Evolutionary conservation across 2,113 vertebrate species (phyloP), one percentile per base, ranked within the genome.

Genomic region (Gobius niger): DNA sequence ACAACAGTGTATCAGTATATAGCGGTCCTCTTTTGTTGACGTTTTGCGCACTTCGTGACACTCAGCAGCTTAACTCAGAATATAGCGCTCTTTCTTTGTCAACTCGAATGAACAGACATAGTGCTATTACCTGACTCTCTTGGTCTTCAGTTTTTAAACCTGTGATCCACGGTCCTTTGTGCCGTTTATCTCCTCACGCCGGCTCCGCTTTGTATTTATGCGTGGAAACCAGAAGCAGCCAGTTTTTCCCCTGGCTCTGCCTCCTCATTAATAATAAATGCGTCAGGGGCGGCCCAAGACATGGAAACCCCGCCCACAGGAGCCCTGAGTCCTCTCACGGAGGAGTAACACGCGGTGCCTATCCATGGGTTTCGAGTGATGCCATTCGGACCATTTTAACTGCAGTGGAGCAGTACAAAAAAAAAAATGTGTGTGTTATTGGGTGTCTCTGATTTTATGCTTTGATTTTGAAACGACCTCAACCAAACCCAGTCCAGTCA

Each of bases 181-280:
- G 84, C 70, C 63, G 81, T 61, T 82, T 85, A 82, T 62, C 72
- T 76, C 62, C 52, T 67, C 78, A 66, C 57, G 80, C 83, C 87
- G 89, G 86, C 84, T 91, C 65, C 72, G 89, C 87, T 89, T 87
- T 90, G 87, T 92, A 89, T 93, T 91, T 92, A 90, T 91, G 90
- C 83, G 78, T 89, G 86, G 87, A 86, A 94, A 94, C 93, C 92
- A 93, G 92, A 90, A 92, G 92, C 88, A 93, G 92, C 93, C 92
- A 92, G 93, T 94, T 94, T 86, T 63, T 50, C 66, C 65, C 71
- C 76, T 68, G 87, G 77, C 81, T 57, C 89, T 72, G 86, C 90
- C 89, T 85, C 85, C 83, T 89, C 65, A 74, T 92, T 82, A 84
- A 92, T 85, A 87, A 84, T 75, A 67, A 91, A 89, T 41, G 57